Evolutionary conservation across 2,888 invertebrate species (phyloP), one percentile per base, ranked within the genome.

Genomic region (Eustalomyia histrio): DNA sequence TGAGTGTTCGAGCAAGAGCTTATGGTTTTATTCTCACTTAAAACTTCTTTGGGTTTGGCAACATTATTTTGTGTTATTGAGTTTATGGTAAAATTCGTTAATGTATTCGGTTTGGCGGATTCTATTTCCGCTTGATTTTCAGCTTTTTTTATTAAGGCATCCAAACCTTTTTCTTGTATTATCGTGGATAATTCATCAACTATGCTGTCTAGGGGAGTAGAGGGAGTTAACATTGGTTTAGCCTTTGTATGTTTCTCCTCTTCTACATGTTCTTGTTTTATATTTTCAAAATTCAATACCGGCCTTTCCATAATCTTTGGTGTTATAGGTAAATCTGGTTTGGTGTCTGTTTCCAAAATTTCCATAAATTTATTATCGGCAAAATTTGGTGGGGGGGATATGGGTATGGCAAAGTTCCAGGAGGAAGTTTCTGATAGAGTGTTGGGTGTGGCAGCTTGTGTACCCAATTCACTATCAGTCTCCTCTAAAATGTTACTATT

Each of bases 371-470:
- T 79, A 9, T 33, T 74, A 60, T 90, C 90, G 3, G 90, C 89
- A 74, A 90, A 90, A 63, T 88, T 89, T 2, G 90, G 85, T 17
- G 90, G 90, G 7, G 90, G 89, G 9, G 90, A 90, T 33, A 90
- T 90, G 35, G 88, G 89, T 72, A 88, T 88, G 24, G 88, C 84
- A 60, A 89, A 88, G 60, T 89, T 89, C 89, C 89, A 89, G 1
- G 89, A 88, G 0, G 84, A 76, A 5, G 83, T 73, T 50, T 85
- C 85, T 2, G 85, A 83, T 14, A 83, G 73, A 6, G 76, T 72
- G 6, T 79, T 74, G 7, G 73, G 68, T 52, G 75, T 47, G n/a
- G 16, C 18, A 4, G 35, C 6, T 57, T 79, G 64, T 58, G 76
- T 84, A 1, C 61, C 55, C 1, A 80, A 64, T 18, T 80, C 83